Evolutionary conservation across 2,797 vertebrate genomes (phyloP), one percentile per base, ranked within the genome.

Genomic region (Gorsachius magnificus): DNA sequence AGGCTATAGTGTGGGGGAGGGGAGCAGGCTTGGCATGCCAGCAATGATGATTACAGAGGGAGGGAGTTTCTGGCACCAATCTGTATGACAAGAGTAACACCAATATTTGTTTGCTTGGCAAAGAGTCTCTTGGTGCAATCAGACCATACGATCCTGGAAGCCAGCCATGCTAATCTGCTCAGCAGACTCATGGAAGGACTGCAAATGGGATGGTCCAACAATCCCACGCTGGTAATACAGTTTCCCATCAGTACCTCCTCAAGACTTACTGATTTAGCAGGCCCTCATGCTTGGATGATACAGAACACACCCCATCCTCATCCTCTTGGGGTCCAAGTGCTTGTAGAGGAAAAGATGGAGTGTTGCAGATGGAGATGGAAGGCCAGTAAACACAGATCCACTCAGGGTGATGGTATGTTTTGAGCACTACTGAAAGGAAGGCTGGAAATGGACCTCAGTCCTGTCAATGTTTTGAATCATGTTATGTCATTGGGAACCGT

Each of bases 61-160:
- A 96, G 15, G 63, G 18, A 84, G n/a, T 21, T 94, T 35, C 85
- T 96, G 80, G 80, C 85, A 41, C 2, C 0, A 0, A 14, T 51
- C 54, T 56, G 17, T 38, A 6, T 43, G 56, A 70, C 31, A 91
- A 91, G 85, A 83, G 70, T 84, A 87, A 61, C 79, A 71, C 41
- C 88, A 90, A 46, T 82, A 84, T 94, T 89, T 87, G 53, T 87
- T 71, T 93, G 20, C 53, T 68, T 91, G 85, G 94, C 82, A 89
- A 54, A 36, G 51, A 86, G 25, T 33, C 43, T 71, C 66, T 79
- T 56, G 71, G 33, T 87, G 50, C 70, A 92, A 71, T 83, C 60
- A 69, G 72, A 78, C 65, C 86, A 75, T 26, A 75, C 0, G 13
- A 60, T 83, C 51, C 80, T 96, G 90, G 92, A 93, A 78, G 60